Evolutionary conservation across 1,140 invertebrate species (phyloP).

Genomic region (Charaxes varanes): DNA sequence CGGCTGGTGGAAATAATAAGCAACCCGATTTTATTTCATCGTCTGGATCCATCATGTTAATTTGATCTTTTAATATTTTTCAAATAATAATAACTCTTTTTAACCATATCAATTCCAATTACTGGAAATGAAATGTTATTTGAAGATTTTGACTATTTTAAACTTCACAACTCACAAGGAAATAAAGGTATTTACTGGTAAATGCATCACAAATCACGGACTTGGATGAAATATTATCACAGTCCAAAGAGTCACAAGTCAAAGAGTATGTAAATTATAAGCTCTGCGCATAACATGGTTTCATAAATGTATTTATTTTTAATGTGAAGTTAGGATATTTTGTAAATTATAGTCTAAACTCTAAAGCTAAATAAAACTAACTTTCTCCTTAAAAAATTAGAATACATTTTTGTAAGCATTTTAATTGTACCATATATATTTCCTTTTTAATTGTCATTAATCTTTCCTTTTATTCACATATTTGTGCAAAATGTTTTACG

Average conservation of each 20-base stretch:
- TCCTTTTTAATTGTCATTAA: background rate
- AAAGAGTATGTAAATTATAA: too few species aligned
- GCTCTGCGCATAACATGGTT: too few species aligned
- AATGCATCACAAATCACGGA: background rate
- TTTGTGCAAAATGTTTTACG: too few species aligned
- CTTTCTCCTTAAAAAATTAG: too few species aligned
- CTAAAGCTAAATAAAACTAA: too few species aligned
- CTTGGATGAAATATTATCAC: too few species aligned
- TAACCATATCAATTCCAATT: constrained; percentile 8
- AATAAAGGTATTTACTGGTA: background rate
- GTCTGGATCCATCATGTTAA: constrained; percentile 77
- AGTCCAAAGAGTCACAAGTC: too few species aligned
- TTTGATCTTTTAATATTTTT: background rate
- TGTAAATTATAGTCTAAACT: too few species aligned
- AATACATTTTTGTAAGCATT: too few species aligned
- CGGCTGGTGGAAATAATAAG: constrained; percentile 81
- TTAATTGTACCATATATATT: too few species aligned
- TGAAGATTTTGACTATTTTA: background rate
- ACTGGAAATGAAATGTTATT: background rate
- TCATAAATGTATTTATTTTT: too few species aligned
- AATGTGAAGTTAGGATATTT: too few species aligned
- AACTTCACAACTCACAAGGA: background rate
- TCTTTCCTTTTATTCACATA: background rate
- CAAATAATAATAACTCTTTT: background rate
- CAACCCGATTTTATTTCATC: constrained; percentile 79